Conservation (phyloP, 2,797 vertebrate species). For the Phalanger gymnotis region DNA sequence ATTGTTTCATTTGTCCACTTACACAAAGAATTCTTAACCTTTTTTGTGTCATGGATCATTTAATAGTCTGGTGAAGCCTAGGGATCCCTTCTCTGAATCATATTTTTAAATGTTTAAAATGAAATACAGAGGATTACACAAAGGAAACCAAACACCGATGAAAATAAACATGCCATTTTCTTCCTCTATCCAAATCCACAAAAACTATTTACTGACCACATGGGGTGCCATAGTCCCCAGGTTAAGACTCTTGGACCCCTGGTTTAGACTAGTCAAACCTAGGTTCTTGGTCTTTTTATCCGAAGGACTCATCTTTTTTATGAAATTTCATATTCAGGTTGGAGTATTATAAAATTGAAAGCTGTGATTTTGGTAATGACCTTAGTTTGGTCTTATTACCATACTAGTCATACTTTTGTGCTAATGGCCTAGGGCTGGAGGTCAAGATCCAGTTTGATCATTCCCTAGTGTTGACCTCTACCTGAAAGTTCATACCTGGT, state of each 20-base stretch:
- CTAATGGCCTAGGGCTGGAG: background rate
- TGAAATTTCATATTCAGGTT: background rate
- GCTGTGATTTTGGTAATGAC: background rate
- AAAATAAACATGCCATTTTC: background rate
- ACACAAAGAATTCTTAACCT: no score
- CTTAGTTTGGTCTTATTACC: background rate
- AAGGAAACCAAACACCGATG: background rate
- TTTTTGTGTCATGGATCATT: background rate
- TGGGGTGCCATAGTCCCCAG: no score
- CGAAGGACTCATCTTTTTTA: background rate
- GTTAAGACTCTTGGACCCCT: no score
- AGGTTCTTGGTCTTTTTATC: background rate
- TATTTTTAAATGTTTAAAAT: background rate
- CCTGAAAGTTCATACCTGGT: background rate
- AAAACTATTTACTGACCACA: background rate
- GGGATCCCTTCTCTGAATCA: background rate
- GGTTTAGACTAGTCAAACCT: background rate
- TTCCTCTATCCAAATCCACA: background rate
- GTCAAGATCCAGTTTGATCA: background rate
- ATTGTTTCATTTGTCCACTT: background rate
- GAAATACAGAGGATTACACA: background rate
- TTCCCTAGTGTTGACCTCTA: constrained; percentile 2
- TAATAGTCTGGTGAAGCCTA: background rate
- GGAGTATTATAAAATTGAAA: background rate
- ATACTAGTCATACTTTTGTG: background rate